Conservation (phyloP, 1,140 invertebrate genomes). For the Aradophagus sp. region DNA sequence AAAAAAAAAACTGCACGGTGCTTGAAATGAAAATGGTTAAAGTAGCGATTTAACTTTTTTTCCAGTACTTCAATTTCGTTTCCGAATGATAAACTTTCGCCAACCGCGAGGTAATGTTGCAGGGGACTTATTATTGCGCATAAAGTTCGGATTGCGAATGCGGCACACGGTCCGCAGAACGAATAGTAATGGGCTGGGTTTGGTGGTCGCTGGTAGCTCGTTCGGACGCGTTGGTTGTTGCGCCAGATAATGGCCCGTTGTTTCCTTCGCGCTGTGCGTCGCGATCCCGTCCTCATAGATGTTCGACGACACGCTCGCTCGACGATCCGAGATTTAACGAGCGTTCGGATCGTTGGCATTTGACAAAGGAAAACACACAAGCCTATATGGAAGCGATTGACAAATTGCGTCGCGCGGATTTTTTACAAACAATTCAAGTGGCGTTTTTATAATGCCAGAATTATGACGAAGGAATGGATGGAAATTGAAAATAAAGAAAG, state of each 20-base stretch:
- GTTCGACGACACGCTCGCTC: slow-evolving; percentile 24
- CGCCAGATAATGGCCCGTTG: slow-evolving; percentile 57
- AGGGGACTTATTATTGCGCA: slow-evolving; percentile 55
- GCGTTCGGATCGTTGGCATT: slow-evolving; percentile 7
- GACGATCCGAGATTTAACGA: slow-evolving; percentile 43
- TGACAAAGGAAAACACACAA: neutral
- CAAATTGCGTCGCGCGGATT: slow-evolving; percentile 20
- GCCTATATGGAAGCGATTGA: slow-evolving; percentile 13
- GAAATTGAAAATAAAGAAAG: no score
- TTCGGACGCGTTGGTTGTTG: slow-evolving; percentile 42
- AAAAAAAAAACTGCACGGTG: no score
- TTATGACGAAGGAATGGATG: no score
- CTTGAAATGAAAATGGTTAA: no score
- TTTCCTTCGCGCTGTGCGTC: slow-evolving; percentile 30
- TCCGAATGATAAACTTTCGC: slow-evolving; percentile 20
- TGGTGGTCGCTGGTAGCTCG: slow-evolving; percentile 39
- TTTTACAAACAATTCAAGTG: neutral
- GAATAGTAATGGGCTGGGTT: slow-evolving; percentile 61
- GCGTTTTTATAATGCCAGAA: no score
- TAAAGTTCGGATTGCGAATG: slow-evolving; percentile 61
- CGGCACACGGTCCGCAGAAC: slow-evolving; percentile 55
- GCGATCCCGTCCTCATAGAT: slow-evolving; percentile 33
- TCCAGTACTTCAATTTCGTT: slow-evolving; percentile 17
- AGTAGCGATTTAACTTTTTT: no score
- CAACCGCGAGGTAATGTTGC: slow-evolving; percentile 17